Conservation (phyloP, 2,888 invertebrate species). For the Opisthograptis luteolata region DNA sequence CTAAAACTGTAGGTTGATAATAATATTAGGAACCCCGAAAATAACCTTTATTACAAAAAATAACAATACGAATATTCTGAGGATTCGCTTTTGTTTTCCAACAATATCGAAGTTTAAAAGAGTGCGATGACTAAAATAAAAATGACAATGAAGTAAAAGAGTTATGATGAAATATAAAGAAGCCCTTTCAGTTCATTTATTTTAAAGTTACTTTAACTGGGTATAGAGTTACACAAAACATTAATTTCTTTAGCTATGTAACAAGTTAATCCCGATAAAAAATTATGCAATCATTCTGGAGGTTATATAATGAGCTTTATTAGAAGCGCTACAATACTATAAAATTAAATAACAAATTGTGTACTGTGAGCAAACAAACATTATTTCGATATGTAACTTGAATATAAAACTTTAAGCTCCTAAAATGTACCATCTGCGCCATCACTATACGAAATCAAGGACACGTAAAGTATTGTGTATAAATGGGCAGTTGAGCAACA, state of each 20-base stretch:
- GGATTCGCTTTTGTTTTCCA: too few relatives aligned
- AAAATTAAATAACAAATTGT: slow-evolving; percentile 1
- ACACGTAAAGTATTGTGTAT: slow-evolving; percentile 2
- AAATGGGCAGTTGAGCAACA: slow-evolving; percentile 12
- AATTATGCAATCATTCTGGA: slow-evolving; percentile 19
- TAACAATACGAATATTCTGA: too few relatives aligned
- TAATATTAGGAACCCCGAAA: not conserved
- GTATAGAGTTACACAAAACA: slow-evolving; percentile 6
- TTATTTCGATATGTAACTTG: not conserved
- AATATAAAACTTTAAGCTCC: not conserved
- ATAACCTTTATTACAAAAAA: too few relatives aligned
- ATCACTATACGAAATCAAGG: not conserved
- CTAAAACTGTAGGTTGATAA: too few relatives aligned
- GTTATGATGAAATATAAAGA: too few relatives aligned
- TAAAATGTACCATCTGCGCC: not conserved
- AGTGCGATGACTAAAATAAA: too few relatives aligned
- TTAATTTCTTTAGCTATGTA: slow-evolving; percentile 16
- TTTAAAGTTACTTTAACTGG: too few relatives aligned
- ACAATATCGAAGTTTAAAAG: too few relatives aligned
- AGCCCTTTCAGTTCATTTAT: too few relatives aligned
- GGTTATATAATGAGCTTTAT: slow-evolving; percentile 22
- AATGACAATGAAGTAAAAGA: too few relatives aligned
- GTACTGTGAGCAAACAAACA: slow-evolving; percentile 1
- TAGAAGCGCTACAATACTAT: slow-evolving; percentile 8
- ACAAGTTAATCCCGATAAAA: slow-evolving; percentile 14